These are phyloP conservation scores for Trissolcus japonicus DNA, from an alignment of 2,888 invertebrate species.

Conservation along the genomic window DNA sequence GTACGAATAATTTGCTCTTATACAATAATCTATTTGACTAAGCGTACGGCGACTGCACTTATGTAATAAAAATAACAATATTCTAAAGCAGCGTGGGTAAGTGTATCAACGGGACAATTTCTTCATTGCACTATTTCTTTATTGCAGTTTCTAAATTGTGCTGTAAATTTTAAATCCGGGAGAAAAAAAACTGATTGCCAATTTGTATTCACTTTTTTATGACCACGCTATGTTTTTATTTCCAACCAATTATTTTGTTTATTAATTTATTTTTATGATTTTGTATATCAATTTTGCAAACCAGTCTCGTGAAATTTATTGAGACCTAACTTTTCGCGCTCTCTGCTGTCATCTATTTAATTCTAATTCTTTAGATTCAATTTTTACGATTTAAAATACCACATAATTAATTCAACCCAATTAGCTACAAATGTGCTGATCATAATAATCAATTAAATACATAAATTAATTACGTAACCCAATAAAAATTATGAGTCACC, in stretches of 20 bases:
- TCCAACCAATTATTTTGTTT: neutral
- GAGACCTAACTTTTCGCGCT: no score
- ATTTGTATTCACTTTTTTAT: neutral
- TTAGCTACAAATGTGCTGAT: neutral
- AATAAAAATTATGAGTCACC: no score
- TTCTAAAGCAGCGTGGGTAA: slow-evolving; percentile 17
- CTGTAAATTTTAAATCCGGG: neutral
- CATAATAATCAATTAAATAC: slow-evolving; percentile 1
- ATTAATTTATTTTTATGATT: neutral
- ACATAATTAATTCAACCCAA: no score
- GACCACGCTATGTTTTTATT: neutral
- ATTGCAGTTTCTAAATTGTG: no score
- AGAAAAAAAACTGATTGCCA: neutral
- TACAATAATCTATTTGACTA: slow-evolving; percentile 47
- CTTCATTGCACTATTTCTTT: slow-evolving; percentile 13
- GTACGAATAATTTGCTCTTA: slow-evolving; percentile 36
- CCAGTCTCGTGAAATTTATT: no score
- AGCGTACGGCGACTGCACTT: slow-evolving; percentile 33
- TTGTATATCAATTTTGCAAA: neutral
- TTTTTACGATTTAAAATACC: no score
- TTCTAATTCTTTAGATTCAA: no score
- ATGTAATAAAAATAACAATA: slow-evolving; percentile 38
- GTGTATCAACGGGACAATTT: slow-evolving; percentile 16
- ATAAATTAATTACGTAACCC: no score
- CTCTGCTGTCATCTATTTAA: neutral